Conservation (phyloP, 1,140 invertebrate species). For the Bombus balteatus region DNA sequence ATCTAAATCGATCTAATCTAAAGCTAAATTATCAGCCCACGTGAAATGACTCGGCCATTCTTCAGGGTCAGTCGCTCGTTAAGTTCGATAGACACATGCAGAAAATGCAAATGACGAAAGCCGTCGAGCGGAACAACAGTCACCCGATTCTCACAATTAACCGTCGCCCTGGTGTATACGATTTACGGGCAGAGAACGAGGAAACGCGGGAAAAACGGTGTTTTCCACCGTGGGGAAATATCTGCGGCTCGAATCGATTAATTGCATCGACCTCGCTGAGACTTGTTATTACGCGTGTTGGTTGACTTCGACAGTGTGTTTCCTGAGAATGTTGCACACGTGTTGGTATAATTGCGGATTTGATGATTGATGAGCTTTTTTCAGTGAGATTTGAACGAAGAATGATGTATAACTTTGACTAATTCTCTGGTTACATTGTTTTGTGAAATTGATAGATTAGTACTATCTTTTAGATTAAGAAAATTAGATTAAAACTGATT, state of each 20-base stretch:
- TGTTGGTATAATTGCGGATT: background rate
- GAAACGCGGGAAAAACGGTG: conserved; percentile 36
- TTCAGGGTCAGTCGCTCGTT: conserved; percentile 25
- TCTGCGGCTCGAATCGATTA: conserved; percentile 15
- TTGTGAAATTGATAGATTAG: too few relatives aligned
- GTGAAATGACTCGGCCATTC: conserved; percentile 22
- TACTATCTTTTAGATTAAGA: too few relatives aligned
- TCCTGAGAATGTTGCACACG: background rate
- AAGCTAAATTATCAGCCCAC: conserved; percentile 29
- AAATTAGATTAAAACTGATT: too few relatives aligned
- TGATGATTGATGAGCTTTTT: background rate
- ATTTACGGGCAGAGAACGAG: conserved; percentile 28
- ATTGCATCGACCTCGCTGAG: conserved; percentile 14
- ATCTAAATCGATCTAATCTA: background rate
- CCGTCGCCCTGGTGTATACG: conserved; percentile 18
- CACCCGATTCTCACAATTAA: conserved; percentile 64
- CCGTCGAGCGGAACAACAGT: conserved; percentile 60
- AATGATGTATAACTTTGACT: background rate
- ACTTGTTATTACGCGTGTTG: background rate
- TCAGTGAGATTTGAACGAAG: background rate
- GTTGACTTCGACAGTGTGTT: background rate
- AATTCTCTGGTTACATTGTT: background rate
- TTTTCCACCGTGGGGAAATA: conserved; percentile 19
- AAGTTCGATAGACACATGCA: conserved; percentile 21
- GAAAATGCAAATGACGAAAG: conserved; percentile 58